A percentile compares a stretch with the other conserved stretches of the same genome.
These are phyloP conservation scores for Hypsibius dujardini DNA, from an alignment of 1,140 invertebrate species.

Conservation along the genomic window DNA sequence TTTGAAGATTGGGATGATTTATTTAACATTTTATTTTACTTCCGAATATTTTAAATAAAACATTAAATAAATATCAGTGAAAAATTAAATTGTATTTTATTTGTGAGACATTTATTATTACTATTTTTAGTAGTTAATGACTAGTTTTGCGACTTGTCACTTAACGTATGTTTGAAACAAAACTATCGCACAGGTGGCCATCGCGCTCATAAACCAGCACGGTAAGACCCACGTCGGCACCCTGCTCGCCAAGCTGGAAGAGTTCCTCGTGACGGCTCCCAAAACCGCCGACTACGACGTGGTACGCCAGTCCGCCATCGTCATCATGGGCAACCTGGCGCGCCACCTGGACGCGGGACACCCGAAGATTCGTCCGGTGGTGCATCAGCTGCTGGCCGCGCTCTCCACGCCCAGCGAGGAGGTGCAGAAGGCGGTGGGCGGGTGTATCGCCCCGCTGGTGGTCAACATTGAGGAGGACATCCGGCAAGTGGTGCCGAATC, in stretches of 20 bases:
- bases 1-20: too few relatives aligned
- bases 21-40: too few relatives aligned
- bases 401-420: slow-evolving; percentile 87
- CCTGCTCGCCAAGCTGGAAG: slow-evolving; percentile 68
- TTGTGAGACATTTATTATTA: too few relatives aligned
- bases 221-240: slow-evolving; percentile 55
- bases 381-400: slow-evolving; percentile 68
- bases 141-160: too few relatives aligned
- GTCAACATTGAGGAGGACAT: slow-evolving; percentile 76
- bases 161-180: too few relatives aligned
- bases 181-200: too few relatives aligned
- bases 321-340: slow-evolving; percentile 87
- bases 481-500: slow-evolving; percentile 62
- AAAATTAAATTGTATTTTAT: too few relatives aligned
- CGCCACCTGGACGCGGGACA: slow-evolving; percentile 80
- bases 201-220: slow-evolving; percentile 64
- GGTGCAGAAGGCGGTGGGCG: slow-evolving; percentile 91
- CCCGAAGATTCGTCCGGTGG: slow-evolving; percentile 73
- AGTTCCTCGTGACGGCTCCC: slow-evolving; percentile 70
- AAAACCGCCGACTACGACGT: slow-evolving; percentile 76
- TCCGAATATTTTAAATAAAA: too few relatives aligned
- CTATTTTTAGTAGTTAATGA: too few relatives aligned
- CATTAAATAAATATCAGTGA: too few relatives aligned
- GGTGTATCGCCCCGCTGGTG: slow-evolving; percentile 80
- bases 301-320: slow-evolving; percentile 80